These are phyloP conservation scores for Percina caprodes DNA, from an alignment of 2,113 vertebrate genomes.

Conservation along the genomic window DNA sequence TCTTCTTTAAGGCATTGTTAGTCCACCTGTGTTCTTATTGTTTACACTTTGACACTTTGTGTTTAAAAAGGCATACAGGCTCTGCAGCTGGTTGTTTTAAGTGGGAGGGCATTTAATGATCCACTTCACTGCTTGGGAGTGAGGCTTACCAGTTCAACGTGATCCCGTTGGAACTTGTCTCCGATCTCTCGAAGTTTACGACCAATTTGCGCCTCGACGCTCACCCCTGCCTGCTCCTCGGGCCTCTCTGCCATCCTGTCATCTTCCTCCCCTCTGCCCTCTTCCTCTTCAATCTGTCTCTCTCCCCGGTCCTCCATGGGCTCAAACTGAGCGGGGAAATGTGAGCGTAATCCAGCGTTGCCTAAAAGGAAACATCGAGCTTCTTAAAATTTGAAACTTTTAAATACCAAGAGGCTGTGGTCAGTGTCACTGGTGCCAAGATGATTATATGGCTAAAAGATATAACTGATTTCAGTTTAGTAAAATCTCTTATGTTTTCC, in stretches of 20 bases:
- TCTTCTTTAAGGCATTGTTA: constrained; percentile 2
- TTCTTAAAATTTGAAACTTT: constrained; percentile 25
- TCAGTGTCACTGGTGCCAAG: not conserved
- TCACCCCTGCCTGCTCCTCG: constrained; percentile 67
- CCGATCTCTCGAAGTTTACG: constrained; percentile 83
- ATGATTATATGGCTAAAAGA: not conserved
- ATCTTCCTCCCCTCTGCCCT: constrained; percentile 62
- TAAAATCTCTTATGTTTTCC: constrained; percentile 8
- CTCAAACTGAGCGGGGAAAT: constrained; percentile 77
- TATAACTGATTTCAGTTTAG: constrained; percentile 16
- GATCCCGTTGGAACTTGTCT: constrained; percentile 83
- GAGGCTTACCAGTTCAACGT: constrained; percentile 77
- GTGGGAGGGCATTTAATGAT: not conserved
- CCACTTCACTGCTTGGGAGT: not conserved
- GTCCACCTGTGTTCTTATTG: not conserved
- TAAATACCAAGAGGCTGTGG: not conserved
- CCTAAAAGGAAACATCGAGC: constrained; percentile 56
- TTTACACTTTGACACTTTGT: constrained; percentile 1
- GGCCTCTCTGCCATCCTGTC: constrained; percentile 63
- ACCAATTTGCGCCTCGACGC: constrained; percentile 77
- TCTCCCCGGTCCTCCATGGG: constrained; percentile 76
- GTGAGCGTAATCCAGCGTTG: constrained; percentile 71
- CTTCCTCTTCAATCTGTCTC: constrained; percentile 58
- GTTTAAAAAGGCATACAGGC: not conserved
- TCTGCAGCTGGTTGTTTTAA: not conserved